Base-by-base conservation (phyloP, 2,888 invertebrate species). In the Pristionchus entomophagus region DNA sequence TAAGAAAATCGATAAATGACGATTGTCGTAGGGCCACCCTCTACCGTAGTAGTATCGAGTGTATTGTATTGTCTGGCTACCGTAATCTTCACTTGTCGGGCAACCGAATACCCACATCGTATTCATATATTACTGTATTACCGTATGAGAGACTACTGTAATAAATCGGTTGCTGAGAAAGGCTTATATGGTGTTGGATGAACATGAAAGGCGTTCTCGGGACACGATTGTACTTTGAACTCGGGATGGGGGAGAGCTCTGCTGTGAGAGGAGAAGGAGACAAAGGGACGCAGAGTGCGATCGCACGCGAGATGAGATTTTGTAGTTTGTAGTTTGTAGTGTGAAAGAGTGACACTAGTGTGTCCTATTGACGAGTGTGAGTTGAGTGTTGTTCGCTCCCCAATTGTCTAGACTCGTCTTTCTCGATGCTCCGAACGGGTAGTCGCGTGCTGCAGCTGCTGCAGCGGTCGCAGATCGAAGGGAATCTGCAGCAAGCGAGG, bases 1-100 rank as follows among this genome's bases (percentile, higher is more conserved):
- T 73, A 73, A 73, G 41, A 80, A 80, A 80, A 80, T 80, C 78
- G 78, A 80, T 80, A 80, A 80, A 51, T 80, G 78, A 80, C 78
- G 78, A 73, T 73, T 73, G 73, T 73, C 73, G 73, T 73, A 73
- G 73, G 73, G 73, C 73, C 45, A n/a, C n/a, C n/a, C 22, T 73
- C 17, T 73, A 41, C 51, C 51, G 51, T 80, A 80, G 49, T 80
- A 77, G 45, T 77, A 22, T 51, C 3, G 17, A 12, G 5, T 51
- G 49, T 80, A 32, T 51, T 80, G 78, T n/a, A 51, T 51, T 19
- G 29, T n/a, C 26, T 49, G 32, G 49, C 78, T 80, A 80, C 78
- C 78, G 78, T 80, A 80, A 51, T 8, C 78, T 80, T 80, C 78
- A 80, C 78, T 80, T 80, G 51, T 80, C 78, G 78, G 78, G 78